Base-by-base conservation (phyloP, 2,888 invertebrate genomes). In the Catocala sponsa region DNA sequence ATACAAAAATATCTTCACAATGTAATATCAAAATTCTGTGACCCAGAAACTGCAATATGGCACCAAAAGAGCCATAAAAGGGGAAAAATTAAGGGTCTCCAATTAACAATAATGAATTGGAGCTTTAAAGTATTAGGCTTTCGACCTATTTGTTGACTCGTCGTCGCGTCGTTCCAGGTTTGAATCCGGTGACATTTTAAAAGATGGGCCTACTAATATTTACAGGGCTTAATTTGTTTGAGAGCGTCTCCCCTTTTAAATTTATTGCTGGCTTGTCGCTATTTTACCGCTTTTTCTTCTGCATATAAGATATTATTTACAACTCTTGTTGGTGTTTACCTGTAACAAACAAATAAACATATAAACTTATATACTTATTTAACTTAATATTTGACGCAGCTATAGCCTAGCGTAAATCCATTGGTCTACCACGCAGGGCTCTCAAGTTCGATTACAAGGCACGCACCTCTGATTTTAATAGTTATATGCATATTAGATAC, bases 101-200 rank as follows among this genome's bases (percentile, higher is more conserved):
- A 89, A 89, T 91, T 88, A 89, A 85, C 81, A 81, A 78, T 81
- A 88, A 88, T 86, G 85, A 90, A 89, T 89, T 85, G 87, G 81
- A 79, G 89, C 86, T 85, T 89, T 82, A 80, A 78, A 79, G 82
- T 80, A 86, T 87, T 84, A 84, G 80, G 74, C 70, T 76, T 79
- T 79, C 80, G 65, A 76, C 79, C 79, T 83, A 82, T 85, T 87
- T 84, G 87, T 88, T 83, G 80, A 65, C 68, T 76, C 70, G 76
- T 72, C 80, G 83, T 68, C 77, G 76, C 78, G 62, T 67, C 61
- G 72, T 76, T 68, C 72, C 73, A 76, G 80, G 80, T 81, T 82
- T 79, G 80, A 81, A 78, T 73, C 80, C 79, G 88, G 72, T 84
- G 89, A 89, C 87, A 79, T 82, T 83, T 84, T 86, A 85, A 89